Evolutionary conservation across 2,113 vertebrate species (phyloP).

Genomic region (Saguinus imperator): DNA sequence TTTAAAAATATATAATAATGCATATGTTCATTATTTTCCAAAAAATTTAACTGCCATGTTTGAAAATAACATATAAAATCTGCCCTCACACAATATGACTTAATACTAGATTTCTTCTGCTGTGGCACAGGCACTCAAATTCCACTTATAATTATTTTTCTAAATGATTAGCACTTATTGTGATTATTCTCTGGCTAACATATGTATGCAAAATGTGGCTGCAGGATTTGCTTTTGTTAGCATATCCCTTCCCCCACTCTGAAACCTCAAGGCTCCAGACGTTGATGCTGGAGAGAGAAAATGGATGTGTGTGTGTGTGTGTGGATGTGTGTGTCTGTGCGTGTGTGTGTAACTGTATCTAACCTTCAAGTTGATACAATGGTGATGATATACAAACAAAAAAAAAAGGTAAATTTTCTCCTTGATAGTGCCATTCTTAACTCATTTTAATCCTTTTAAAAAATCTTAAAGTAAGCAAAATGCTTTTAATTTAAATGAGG

Average conservation of each 20-base stretch:
- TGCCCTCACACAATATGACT: not conserved
- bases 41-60: not conserved
- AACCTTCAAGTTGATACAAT: conserved; percentile 40
- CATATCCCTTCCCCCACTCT: conserved; percentile 77
- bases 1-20: not conserved
- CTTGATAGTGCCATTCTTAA: conserved; percentile 1
- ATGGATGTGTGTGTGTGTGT: conserved; percentile 67
- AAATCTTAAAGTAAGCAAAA: conserved; percentile 56
- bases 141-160: conserved; percentile 64
- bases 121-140: conserved; percentile 60
- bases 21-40: conserved; percentile 35
- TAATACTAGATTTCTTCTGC: conserved; percentile 55
- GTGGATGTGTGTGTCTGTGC: not conserved
- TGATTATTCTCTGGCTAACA: conserved; percentile 70
- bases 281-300: conserved; percentile 66
- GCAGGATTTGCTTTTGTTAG: conserved; percentile 81
- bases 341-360: not conserved
- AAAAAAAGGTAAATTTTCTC: not conserved
- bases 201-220: conserved; percentile 73
- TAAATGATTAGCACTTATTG: conserved; percentile 67
- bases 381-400: conserved; percentile 62
- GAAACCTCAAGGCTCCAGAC: conserved; percentile 76
- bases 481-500: conserved; percentile 19
- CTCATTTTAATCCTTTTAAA: not conserved
- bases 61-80: conserved; percentile 46